A percentile compares a stretch with the other conserved stretches of the same genome.
phyloP scores from a whole-genome alignment of 2,797 vertebrate genomes.

The Pangasius macronema region DNA sequence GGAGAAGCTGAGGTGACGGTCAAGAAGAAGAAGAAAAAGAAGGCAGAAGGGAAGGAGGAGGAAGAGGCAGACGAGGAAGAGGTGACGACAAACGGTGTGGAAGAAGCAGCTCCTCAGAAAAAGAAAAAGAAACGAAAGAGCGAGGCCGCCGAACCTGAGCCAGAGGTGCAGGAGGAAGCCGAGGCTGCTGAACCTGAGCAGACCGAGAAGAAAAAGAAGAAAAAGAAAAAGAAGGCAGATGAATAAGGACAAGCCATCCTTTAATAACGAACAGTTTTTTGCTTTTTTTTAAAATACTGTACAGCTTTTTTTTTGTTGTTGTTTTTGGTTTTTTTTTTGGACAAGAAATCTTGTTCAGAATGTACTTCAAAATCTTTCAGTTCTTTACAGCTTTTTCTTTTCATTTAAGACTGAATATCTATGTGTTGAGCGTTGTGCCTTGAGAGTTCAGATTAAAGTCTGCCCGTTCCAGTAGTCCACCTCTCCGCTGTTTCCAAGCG shows the following conservation, averaged over 20 bases:
- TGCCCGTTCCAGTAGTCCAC: not conserved
- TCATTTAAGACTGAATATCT: not conserved
- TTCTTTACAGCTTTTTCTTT: constrained; percentile 4
- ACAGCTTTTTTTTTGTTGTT: constrained; percentile 62
- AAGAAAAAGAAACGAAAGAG: constrained; percentile 75
- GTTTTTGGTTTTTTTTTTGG: constrained; percentile 49
- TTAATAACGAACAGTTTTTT: not conserved
- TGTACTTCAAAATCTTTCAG: not conserved
- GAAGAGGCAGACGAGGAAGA: constrained; percentile 54
- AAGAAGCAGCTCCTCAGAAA: constrained; percentile 41
- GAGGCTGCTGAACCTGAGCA: constrained; percentile 33
- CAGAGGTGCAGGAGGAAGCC: constrained; percentile 18
- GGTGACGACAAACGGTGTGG: constrained; percentile 25
- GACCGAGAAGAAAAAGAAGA: constrained; percentile 53
- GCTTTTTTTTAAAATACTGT: constrained; percentile 57
- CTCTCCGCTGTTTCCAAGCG: not conserved
- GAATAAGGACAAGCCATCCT: not conserved
- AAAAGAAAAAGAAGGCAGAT: constrained; percentile 52
- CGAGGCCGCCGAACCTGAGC: constrained; percentile 30
- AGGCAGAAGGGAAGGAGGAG: constrained; percentile 57
- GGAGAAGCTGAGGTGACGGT: constrained; percentile 47
- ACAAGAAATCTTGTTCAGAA: not conserved
- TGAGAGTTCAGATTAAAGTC: constrained; percentile 1
- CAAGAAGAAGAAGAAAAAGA: constrained; percentile 62
- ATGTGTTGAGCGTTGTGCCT: constrained; percentile 11